Evolutionary conservation across 1,140 invertebrate genomes (phyloP).

Genomic region (Oedothorax gibbosus): DNA sequence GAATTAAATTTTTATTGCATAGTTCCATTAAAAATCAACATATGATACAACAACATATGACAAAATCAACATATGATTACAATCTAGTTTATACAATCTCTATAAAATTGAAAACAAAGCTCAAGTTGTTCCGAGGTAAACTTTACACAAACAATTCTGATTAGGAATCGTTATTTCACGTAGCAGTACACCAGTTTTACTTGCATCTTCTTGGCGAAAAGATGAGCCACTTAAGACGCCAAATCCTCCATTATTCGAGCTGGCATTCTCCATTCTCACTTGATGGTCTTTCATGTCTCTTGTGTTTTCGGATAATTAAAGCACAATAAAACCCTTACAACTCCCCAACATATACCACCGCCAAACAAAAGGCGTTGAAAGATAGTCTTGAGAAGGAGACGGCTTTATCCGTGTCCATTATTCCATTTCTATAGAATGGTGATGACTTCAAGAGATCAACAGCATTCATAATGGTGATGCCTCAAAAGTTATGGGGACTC

Average conservation of each 20-base stretch:
- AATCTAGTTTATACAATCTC: too few species aligned
- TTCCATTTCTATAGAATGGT: slow-evolving; percentile 18
- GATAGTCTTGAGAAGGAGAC: background rate
- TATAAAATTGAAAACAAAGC: too few species aligned
- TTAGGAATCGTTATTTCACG: too few species aligned
- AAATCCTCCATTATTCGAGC: slow-evolving; percentile 25
- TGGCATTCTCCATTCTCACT: slow-evolving; percentile 42
- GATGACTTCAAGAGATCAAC: slow-evolving; percentile 31
- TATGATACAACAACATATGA: too few species aligned
- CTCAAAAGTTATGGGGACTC: background rate
- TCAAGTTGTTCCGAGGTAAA: too few species aligned
- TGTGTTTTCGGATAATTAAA: slow-evolving; percentile 46
- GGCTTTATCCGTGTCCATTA: background rate
- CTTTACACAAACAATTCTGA: too few species aligned
- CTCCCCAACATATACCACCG: background rate
- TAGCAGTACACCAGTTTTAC: slow-evolving; percentile 16
- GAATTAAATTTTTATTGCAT: too few species aligned
- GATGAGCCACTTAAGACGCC: slow-evolving; percentile 24
- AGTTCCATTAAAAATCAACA: too few species aligned
- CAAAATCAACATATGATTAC: too few species aligned
- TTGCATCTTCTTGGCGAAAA: background rate
- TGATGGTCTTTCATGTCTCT: slow-evolving; percentile 17
- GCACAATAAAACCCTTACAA: slow-evolving; percentile 48
- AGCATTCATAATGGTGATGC: slow-evolving; percentile 24
- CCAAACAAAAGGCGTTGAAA: slow-evolving; percentile 16